phyloP scores from a whole-genome alignment of 2,888 invertebrate species.

The Standfussiana lucernea region DNA sequence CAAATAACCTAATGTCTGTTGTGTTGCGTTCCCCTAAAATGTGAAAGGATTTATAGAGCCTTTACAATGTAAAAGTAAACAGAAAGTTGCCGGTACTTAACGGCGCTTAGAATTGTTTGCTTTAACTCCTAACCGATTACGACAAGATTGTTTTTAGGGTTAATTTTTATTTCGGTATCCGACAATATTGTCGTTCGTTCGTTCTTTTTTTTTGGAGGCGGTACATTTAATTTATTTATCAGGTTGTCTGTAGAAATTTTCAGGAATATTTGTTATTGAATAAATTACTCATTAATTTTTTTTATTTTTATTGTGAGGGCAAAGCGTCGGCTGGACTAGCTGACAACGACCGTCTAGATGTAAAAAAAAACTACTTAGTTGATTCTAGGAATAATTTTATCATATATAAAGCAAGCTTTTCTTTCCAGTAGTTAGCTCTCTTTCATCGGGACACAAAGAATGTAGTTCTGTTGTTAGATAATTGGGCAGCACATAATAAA shows the following conservation, averaged over 20 bases:
- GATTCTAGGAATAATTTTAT: background rate
- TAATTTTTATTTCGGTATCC: constrained; percentile 10
- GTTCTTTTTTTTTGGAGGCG: background rate
- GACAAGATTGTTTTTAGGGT: constrained; percentile 30
- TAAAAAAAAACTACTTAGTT: background rate
- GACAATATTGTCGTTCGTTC: background rate
- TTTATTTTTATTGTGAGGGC: no score
- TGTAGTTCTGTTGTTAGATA: background rate
- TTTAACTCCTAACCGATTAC: constrained; percentile 37
- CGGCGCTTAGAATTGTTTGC: constrained; percentile 44
- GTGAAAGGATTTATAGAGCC: constrained; percentile 34
- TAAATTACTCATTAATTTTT: no score
- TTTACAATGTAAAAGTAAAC: constrained; percentile 47
- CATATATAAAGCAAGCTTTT: no score
- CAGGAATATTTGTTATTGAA: background rate
- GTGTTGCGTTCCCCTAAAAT: constrained; percentile 30
- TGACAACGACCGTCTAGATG: background rate
- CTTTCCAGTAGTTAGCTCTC: no score
- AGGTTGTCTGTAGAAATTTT: background rate
- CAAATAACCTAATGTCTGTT: constrained; percentile 16
- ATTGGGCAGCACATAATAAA: background rate
- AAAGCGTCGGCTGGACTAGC: no score
- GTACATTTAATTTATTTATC: background rate
- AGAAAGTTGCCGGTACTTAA: constrained; percentile 48
- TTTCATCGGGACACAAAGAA: no score